Percentiles rank a stretch among this genome's conserved stretches.
Evolutionary conservation across 2,113 vertebrate genomes (phyloP).

Genomic region (Muntiacus muntjak): DNA sequence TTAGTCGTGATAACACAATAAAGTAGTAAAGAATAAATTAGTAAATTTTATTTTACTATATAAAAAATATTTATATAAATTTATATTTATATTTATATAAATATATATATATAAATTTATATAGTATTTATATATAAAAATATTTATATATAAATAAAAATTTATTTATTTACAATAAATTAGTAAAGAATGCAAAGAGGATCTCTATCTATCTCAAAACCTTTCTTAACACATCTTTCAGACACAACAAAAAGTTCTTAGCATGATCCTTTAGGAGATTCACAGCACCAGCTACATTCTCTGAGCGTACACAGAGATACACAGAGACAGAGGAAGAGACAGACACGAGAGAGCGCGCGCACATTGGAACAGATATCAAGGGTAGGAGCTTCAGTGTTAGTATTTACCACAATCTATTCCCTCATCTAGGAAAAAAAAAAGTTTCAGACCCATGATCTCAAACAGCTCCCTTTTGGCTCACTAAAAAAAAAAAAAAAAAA

Average conservation of each 20-base stretch:
- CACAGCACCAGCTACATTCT: not conserved
- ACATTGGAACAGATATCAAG: not conserved
- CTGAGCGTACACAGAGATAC: rapidly evolving
- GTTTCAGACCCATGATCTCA: not conserved
- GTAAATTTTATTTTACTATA: no score
- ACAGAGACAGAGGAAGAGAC: not conserved
- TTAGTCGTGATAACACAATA: not conserved
- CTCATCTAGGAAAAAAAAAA: not conserved
- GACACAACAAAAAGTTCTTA: not conserved
- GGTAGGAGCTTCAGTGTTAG: not conserved
- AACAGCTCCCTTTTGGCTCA: not conserved
- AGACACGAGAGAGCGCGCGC: not conserved
- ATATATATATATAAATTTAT: no score
- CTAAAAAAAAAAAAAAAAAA: not conserved
- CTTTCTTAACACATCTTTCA: not conserved
- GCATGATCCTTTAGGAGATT: not conserved
- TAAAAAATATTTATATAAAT: no score
- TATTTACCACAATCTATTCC: not conserved
- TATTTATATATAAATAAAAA: no score
- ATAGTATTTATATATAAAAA: no score
- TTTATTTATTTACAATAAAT: no score
- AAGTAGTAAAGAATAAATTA: not conserved
- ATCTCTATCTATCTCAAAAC: not conserved
- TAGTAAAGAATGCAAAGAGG: not conserved
- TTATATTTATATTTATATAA: no score